phyloP scores from a whole-genome alignment of 37 sponge, comb jelly and placozoan species.

The Beroe forskalii region DNA sequence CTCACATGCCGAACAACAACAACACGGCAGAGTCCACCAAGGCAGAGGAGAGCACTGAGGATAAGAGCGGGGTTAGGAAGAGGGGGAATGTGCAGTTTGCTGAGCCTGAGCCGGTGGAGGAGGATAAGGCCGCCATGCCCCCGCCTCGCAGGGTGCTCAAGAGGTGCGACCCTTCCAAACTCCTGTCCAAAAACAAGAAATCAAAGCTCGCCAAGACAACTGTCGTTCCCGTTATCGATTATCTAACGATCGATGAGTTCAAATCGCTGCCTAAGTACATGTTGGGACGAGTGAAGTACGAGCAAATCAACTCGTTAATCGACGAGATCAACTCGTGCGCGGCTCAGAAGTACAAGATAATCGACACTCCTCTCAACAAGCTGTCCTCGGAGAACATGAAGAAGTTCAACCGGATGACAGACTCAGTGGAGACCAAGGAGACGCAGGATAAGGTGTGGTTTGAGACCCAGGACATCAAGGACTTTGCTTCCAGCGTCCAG shows the following conservation, averaged over 20 bases:
- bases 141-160: not conserved
- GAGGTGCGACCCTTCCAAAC: not conserved
- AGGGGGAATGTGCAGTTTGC: not conserved
- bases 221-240: not conserved
- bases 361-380: slow-evolving; percentile 45
- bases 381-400: slow-evolving; percentile 37
- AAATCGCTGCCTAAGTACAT: slow-evolving; percentile 42
- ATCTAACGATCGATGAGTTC: slow-evolving; percentile 30
- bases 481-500: not conserved
- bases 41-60: not conserved
- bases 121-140: not conserved
- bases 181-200: slow-evolving; percentile 23
- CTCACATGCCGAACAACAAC: not conserved
- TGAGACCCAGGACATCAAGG: slow-evolving; percentile 39
- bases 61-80: not conserved
- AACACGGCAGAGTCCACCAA: not conserved
- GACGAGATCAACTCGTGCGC: slow-evolving; percentile 19
- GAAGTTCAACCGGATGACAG: slow-evolving; percentile 21
- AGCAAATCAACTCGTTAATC: slow-evolving; percentile 14
- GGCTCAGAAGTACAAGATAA: slow-evolving; percentile 13
- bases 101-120: not conserved
- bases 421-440: not conserved
- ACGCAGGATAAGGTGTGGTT: slow-evolving; percentile 16
- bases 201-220: not conserved
- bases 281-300: slow-evolving; percentile 34